A percentile compares a stretch with the other conserved stretches of the same genome.
Evolutionary conservation across 2,888 invertebrate genomes (phyloP).

Genomic region (Drosophila diplacantha): DNA sequence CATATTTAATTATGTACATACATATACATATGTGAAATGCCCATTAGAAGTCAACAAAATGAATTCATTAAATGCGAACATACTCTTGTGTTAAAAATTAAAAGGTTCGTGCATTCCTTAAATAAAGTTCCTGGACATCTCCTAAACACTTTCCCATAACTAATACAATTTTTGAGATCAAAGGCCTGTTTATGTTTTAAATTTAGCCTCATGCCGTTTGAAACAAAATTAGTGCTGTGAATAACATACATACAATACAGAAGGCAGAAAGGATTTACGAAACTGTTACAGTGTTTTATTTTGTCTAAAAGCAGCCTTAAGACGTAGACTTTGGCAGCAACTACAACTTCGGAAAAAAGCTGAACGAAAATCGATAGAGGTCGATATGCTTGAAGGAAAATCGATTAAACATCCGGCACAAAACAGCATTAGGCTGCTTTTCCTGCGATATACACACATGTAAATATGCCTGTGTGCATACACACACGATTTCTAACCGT

Average conservation of each 20-base stretch:
- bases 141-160: not conserved
- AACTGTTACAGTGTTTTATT: not conserved
- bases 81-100: not conserved
- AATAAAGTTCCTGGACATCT: not conserved
- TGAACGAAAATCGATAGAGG: slow-evolving; percentile 24
- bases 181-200: too few relatives aligned
- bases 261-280: not conserved
- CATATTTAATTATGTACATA: not conserved
- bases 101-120: not conserved
- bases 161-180: too few relatives aligned
- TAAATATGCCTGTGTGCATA: too few relatives aligned
- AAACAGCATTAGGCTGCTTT: slow-evolving; percentile 7
- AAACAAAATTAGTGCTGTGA: too few relatives aligned
- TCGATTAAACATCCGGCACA: slow-evolving; percentile 21
- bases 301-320: not conserved
- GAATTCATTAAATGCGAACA: not conserved
- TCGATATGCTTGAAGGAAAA: slow-evolving; percentile 22
- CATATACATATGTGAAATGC: not conserved
- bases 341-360: not conserved
- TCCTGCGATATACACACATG: not conserved
- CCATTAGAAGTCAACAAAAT: not conserved
- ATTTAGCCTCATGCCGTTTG: too few relatives aligned
- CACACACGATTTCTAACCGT: not conserved
- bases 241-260: not conserved
- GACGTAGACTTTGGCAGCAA: not conserved